Evolutionary conservation across 2,797 vertebrate species (phyloP), one percentile per base, ranked within the genome.

Genomic region (Syndactyla subalaris): DNA sequence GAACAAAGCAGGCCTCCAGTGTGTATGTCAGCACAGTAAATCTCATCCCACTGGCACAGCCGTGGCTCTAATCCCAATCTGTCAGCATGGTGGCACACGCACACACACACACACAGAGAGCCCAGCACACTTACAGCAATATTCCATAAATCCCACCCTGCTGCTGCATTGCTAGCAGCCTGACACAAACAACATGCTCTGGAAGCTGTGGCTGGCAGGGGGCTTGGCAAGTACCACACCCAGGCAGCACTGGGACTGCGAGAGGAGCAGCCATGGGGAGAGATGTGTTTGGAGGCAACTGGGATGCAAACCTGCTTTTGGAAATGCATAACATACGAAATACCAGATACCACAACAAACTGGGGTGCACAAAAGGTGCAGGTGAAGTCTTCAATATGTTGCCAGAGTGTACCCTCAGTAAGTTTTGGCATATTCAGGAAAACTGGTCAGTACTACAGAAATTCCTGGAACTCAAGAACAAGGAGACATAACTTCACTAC

Each of bases 61-160:
- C 43, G 7, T 12, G 16, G 63, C 74, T 92, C 75, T 49, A 85
- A 97, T 91, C 38, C 38, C 38, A 39, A 39, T 39, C 38, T 39
- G 38, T 39, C 38, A 39, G 38, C 38, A 39, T 12, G 12, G 38
- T 39, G 38, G 38, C 38, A 39, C 38, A 96, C 48, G 71, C 79
- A 88, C 23, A 26, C 49, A 18, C 55, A 36, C 55, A 34, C 46
- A 16, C 12, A 39, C 38, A 39, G 12, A n/a, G 20, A n/a, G 52
- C n/a, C 81, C 89, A 79, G 63, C 59, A 77, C 76, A 51, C 76
- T 77, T 36, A 84, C 73, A 95, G 93, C 73, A 88, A 81, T 59
- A 87, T 79, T 93, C 87, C 54, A 68, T 92, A 96, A 96, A 97
- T 93, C 91, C 70, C 6, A 75, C 82, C 32, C 67, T 51, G 88